phyloP scores from a whole-genome alignment of 2,888 invertebrate genomes.

The Diaphora mendica region DNA sequence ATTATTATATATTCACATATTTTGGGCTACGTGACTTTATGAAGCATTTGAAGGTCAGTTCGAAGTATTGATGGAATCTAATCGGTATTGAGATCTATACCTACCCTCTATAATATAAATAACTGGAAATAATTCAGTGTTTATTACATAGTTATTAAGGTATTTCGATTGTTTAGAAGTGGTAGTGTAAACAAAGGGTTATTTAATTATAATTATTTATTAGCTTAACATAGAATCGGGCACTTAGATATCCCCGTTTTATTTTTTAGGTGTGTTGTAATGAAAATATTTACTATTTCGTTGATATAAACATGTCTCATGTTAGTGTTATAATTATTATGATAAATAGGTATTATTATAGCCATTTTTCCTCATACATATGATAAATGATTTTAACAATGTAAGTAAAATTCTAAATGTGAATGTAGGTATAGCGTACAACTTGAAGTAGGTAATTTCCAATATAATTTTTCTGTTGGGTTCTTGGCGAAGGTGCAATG shows the following conservation, averaged over 20 bases:
- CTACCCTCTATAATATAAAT: slow-evolving; percentile 31
- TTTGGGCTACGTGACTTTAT: slow-evolving; percentile 51
- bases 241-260: slow-evolving; percentile 25
- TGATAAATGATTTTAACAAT: not conserved
- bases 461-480: not conserved
- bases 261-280: slow-evolving; percentile 1
- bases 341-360: not conserved
- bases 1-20: slow-evolving; percentile 40
- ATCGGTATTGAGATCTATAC: slow-evolving; percentile 45
- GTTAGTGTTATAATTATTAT: not conserved
- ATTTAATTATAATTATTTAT: slow-evolving; percentile 35
- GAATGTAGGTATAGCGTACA: not conserved
- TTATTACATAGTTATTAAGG: slow-evolving; percentile 33
- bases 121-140: slow-evolving; percentile 26
- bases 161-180: slow-evolving; percentile 42
- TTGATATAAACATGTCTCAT: not conserved
- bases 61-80: slow-evolving; percentile 46
- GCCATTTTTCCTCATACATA: not conserved
- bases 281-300: not conserved
- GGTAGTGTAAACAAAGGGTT: slow-evolving; percentile 34
- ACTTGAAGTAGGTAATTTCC: not conserved
- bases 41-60: slow-evolving; percentile 42
- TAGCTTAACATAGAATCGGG: slow-evolving; percentile 31
- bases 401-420: not conserved
- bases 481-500: not conserved